A percentile compares a stretch with the other conserved stretches of the same genome.
Evolutionary conservation across 1,140 invertebrate species (phyloP).

Genomic region (Ceratina japonica): DNA sequence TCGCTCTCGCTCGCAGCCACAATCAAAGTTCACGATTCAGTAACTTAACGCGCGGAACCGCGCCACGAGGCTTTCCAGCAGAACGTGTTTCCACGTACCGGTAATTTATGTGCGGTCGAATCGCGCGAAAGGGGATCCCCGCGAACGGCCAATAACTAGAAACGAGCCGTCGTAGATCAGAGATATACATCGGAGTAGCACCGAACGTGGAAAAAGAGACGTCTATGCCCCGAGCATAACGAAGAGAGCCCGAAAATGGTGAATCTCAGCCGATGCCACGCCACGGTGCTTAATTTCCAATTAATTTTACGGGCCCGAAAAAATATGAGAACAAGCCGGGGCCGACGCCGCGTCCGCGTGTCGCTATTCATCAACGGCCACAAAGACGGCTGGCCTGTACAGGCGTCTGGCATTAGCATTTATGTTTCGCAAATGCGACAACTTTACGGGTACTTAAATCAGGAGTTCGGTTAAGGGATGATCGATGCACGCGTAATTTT

Average conservation of each 20-base stretch:
- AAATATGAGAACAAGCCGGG: conserved; percentile 65
- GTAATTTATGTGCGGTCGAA: conserved; percentile 27
- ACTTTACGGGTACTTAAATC: conserved; percentile 50
- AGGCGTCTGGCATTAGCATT: conserved; percentile 59
- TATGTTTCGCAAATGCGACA: conserved; percentile 60
- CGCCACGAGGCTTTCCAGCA: background rate
- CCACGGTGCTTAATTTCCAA: conserved; percentile 65
- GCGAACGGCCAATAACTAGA: conserved; percentile 46
- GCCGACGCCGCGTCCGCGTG: conserved; percentile 55
- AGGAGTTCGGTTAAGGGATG: background rate
- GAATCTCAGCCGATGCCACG: conserved; percentile 20
- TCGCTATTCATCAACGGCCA: conserved; percentile 59
- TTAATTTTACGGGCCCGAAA: conserved; percentile 62
- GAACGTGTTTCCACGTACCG: conserved; percentile 15
- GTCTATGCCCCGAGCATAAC: conserved; percentile 21
- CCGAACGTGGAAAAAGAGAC: background rate
- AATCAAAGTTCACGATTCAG: background rate
- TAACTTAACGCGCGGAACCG: background rate
- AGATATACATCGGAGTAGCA: conserved; percentile 34
- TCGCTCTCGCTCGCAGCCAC: background rate
- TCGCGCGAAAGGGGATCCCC: conserved; percentile 9
- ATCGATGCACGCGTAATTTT: too few species aligned
- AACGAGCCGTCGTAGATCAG: conserved; percentile 48
- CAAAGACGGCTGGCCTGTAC: background rate
- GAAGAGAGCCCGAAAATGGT: conserved; percentile 36